Base-by-base conservation (phyloP, 2,888 invertebrate genomes). In the Timema podura region DNA sequence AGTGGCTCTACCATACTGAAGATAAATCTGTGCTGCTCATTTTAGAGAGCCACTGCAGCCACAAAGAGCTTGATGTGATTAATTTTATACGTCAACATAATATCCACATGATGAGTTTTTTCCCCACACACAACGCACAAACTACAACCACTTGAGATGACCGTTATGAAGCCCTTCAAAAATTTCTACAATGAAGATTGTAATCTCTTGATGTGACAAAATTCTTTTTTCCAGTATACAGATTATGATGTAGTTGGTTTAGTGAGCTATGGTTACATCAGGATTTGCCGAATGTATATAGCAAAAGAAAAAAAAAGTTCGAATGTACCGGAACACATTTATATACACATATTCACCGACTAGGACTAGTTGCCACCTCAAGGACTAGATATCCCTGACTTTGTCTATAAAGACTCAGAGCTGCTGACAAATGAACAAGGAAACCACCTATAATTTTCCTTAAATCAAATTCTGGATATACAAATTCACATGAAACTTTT, bases 11-110 rank as follows among this genome's bases (percentile, higher is more conserved):
- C 3, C 74, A 75, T 46, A 71, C 72, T n/a, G 64, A 70, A 65
- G 72, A 30, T 73, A n/a, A 68, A 68, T 74, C 74, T 44, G 73
- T 75, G 6, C 69, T 77, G 6, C 64, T 77, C 0, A 73, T 77
- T 30, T 47, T 76, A 10, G 76, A 76, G 75, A 76, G 74, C 3
- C 76, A 77, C 68, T 46, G 48, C 11, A 75, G 74, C 48, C 76
- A 76, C 54, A 75, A 74, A 68, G 73, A 74, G 6, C 68, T 77
- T n/a, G 71, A 71, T 15, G 76, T 76, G 2, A 75, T 77, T 46
- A 47, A 70, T 13, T 75, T 66, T 73, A 74, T 74, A n/a, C 71
- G 72, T 61, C 47, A 69, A 57, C 66, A 75, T 71, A 64, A 75
- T 68, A 73, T 76, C 51, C 74, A 75, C 48, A 73, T 77, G 73